Conservation (phyloP, 2,888 invertebrate genomes). For the Lasius fuliginosus region DNA sequence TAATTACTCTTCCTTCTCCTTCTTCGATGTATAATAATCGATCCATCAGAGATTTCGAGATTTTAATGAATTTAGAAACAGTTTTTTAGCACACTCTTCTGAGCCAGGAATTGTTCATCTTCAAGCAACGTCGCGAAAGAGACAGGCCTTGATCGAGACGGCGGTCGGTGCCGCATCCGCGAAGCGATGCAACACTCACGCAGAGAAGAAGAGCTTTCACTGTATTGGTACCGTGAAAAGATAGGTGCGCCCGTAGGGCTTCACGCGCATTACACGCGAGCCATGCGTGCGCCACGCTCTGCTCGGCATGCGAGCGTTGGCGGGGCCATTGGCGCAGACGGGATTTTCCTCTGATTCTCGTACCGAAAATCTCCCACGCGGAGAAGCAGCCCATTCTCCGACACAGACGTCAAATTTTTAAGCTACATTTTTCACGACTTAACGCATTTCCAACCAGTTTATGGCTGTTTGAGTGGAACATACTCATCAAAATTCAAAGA, state of each 20-base stretch:
- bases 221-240: slow-evolving; percentile 60
- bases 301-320: neutral
- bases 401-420: neutral
- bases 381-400: neutral
- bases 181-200: slow-evolving; percentile 22
- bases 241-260: slow-evolving; percentile 67
- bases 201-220: slow-evolving; percentile 41
- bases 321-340: neutral
- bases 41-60: neutral
- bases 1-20: neutral
- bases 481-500: too few relatives aligned
- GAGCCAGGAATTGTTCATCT: neutral
- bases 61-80: neutral
- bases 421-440: too few relatives aligned
- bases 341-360: neutral
- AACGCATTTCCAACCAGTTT: too few relatives aligned
- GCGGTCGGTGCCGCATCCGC: slow-evolving; percentile 18
- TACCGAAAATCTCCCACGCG: neutral
- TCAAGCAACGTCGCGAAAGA: neutral
- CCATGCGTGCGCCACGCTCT: slow-evolving; percentile 61
- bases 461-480: too few relatives aligned
- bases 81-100: neutral
- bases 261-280: slow-evolving; percentile 75
- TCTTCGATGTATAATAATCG: neutral
- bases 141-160: neutral